A percentile compares a stretch with the other conserved stretches of the same genome.
Conservation (phyloP, 1,140 invertebrate genomes). For the Tetragnatha versicolor region DNA sequence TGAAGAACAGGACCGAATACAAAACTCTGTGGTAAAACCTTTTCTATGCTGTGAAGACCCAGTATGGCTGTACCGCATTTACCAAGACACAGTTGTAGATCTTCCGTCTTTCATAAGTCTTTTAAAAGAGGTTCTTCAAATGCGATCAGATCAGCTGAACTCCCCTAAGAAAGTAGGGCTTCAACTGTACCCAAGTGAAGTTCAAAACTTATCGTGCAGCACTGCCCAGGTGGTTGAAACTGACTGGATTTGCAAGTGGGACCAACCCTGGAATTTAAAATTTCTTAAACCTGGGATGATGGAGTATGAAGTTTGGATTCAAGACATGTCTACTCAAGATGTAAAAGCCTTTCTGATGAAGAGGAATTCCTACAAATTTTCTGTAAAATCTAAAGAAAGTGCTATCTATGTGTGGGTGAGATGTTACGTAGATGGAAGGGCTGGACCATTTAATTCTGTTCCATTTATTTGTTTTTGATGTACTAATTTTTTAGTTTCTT, state of each 20-base stretch:
- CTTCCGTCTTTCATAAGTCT: constrained; percentile 58
- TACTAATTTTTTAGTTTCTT: too few relatives aligned
- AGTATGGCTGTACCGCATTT: constrained; percentile 68
- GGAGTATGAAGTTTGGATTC: constrained; percentile 59
- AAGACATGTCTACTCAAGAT: constrained; percentile 26
- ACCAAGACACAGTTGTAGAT: constrained; percentile 68
- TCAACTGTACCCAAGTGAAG: constrained; percentile 25
- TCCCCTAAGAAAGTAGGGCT: neutral
- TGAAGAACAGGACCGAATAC: constrained; percentile 62
- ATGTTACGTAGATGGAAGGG: constrained; percentile 39
- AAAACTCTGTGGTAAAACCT: constrained; percentile 61
- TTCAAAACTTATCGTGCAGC: constrained; percentile 1
- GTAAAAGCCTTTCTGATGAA: constrained; percentile 31
- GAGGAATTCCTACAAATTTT: neutral
- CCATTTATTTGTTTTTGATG: constrained; percentile 41
- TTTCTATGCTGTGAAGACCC: constrained; percentile 68
- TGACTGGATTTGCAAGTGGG: constrained; percentile 42
- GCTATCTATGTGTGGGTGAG: constrained; percentile 38
- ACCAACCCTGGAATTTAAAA: constrained; percentile 58
- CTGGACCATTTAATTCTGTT: constrained; percentile 40
- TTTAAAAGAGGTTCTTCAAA: neutral
- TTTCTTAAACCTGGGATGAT: constrained; percentile 46
- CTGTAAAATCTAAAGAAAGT: neutral
- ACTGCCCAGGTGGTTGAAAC: neutral
- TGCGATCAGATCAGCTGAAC: neutral